Evolutionary conservation across 1,140 invertebrate genomes (phyloP), one percentile per base, ranked within the genome.

Genomic region (Drosophila rhopaloa): DNA sequence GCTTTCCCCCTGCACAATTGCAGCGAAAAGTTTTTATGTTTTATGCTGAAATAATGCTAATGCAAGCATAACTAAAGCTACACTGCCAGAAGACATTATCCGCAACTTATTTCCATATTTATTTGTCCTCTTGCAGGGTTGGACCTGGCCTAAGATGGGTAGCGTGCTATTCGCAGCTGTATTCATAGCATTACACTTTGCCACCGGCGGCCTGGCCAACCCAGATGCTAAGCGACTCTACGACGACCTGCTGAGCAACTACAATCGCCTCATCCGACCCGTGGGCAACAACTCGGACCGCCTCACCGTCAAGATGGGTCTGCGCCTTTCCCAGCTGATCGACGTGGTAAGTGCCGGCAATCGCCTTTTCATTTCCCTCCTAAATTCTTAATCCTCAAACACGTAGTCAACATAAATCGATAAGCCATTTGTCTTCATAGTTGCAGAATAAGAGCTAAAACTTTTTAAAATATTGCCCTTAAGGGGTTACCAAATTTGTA

Each of bases 191-290:
- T 93, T 94, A 93, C 94, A 94, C 93, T 94, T 94, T 93, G 93
- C 94, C 92, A 94, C 93, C 93, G 94, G 93, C 93, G 94, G 93
- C 93, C 78, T 90, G 92, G 96, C 95, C 91, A 98, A 98, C 94
- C 96, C 96, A 88, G 97, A 98, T 93, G 97, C 97, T 78, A 98
- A 98, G 94, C 95, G 97, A 93, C 95, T 98, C 80, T 98, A 98
- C 94, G 97, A 98, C 94, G 97, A 98, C 93, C 95, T 98, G 73
- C 95, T 99, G 78, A 97, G 96, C 91, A 98, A 98, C 93, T 99
- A 99, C 94, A 99, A 99, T 94, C 95, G 98, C 81, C 96, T 99
- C 91, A 99, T 99, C 88, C 94, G 98, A 89, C 99, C 99, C 50
- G 98, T 99, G 72, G 97, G 97, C 75, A 98, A 99, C 94, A 99